A percentile compares a stretch with the other conserved stretches of the same genome.
phyloP scores from a whole-genome alignment of 2,797 vertebrate genomes.

The Labroides dimidiatus region DNA sequence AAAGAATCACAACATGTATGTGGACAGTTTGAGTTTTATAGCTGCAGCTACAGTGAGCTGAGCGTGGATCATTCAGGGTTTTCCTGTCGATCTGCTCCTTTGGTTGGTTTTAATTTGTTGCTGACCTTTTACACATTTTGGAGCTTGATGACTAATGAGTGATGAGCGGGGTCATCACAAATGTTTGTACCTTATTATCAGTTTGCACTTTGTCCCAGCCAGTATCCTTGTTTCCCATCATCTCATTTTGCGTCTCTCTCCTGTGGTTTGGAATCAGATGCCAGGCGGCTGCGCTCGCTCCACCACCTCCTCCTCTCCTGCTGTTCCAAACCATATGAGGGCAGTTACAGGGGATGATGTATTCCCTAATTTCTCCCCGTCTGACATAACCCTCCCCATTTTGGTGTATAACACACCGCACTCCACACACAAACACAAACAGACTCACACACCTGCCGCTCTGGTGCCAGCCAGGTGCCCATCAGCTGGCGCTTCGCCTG shows the following conservation, averaged over 20 bases:
- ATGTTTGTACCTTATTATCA: conserved; percentile 4
- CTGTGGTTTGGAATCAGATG: conserved; percentile 30
- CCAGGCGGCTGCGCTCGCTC: conserved; percentile 22
- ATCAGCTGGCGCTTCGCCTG: conserved; percentile 59
- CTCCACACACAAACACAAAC: conserved; percentile 18
- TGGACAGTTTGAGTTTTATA: too few species aligned
- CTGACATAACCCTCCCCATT: conserved; percentile 1
- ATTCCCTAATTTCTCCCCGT: conserved; percentile 13
- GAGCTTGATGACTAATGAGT: not conserved
- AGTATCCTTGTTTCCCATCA: not conserved
- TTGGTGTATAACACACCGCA: conserved; percentile 32
- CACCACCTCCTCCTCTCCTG: conserved; percentile 3
- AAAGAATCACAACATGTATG: too few species aligned
- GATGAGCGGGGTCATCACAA: conserved; percentile 2
- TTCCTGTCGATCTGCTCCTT: too few species aligned
- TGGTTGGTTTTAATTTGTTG: not conserved
- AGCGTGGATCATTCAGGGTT: too few species aligned
- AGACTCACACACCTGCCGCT: conserved; percentile 42
- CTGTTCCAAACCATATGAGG: conserved; percentile 59
- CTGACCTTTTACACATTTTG: not conserved
- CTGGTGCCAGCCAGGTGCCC: conserved; percentile 57
- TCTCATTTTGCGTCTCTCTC: conserved; percentile 10
- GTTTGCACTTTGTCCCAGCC: not conserved
- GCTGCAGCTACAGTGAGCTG: too few species aligned
- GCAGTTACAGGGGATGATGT: conserved; percentile 37